These are phyloP conservation scores for Caenorhabditis sinica DNA, from an alignment of 2,888 invertebrate species.

Conservation along the genomic window DNA sequence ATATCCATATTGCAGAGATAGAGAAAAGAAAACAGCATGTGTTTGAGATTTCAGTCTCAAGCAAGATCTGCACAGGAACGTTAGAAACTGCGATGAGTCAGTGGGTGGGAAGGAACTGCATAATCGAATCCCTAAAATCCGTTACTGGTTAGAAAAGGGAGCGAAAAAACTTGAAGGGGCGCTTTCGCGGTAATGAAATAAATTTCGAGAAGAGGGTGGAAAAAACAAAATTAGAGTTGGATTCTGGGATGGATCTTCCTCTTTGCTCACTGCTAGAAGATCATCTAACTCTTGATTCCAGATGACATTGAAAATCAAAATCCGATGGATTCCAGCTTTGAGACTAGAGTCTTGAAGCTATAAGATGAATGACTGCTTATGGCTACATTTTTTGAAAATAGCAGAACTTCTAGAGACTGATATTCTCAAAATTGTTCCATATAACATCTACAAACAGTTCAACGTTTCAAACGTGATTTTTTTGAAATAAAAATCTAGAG, in stretches of 20 bases:
- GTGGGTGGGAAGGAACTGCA: conserved; percentile 10
- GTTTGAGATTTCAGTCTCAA: conserved; percentile 34
- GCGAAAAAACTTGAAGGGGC: conserved; percentile 44
- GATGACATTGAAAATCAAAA: too few species aligned
- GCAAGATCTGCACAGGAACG: conserved; percentile 6
- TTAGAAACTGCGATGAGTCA: conserved; percentile 31
- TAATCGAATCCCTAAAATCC: conserved; percentile 52
- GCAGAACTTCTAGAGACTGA: not conserved
- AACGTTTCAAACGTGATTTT: conserved; percentile 4
- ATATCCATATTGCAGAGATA: conserved; percentile 26
- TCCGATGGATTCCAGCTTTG: too few species aligned
- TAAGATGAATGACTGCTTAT: too few species aligned
- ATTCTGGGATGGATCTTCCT: not conserved
- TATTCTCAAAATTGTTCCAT: not conserved
- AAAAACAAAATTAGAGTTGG: conserved; percentile 50
- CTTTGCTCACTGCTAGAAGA: not conserved
- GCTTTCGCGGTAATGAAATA: conserved; percentile 49
- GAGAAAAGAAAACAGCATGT: conserved; percentile 1
- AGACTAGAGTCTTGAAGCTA: too few species aligned
- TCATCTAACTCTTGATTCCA: too few species aligned
- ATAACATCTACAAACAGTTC: not conserved
- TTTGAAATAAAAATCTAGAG: not conserved
- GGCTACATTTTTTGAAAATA: too few species aligned
- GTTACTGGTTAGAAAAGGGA: conserved; percentile 22
- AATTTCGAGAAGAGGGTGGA: conserved; percentile 32